These are phyloP conservation scores for Elysia chlorotica DNA, from an alignment of 1,140 invertebrate species.

Conservation along the genomic window DNA sequence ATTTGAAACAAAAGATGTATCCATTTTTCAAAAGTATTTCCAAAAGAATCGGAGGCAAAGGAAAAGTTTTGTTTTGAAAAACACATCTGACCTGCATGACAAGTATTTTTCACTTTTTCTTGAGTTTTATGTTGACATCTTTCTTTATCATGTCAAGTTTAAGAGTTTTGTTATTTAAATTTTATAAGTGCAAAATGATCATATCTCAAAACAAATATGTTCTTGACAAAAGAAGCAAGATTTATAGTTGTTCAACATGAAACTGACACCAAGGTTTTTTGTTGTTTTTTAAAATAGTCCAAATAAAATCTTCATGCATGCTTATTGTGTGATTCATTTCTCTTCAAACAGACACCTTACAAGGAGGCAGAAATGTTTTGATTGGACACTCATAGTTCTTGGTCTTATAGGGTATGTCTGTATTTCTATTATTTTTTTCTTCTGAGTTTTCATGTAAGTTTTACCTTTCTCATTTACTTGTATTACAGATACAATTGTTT, in stretches of 20 bases:
- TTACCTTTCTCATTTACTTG: neutral
- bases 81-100: too few relatives aligned
- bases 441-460: neutral
- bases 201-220: neutral
- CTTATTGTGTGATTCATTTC: slow-evolving; percentile 3
- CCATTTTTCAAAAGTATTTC: too few relatives aligned
- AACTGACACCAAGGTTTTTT: too few relatives aligned
- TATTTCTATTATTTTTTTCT: neutral
- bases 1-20: too few relatives aligned
- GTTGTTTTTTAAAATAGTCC: too few relatives aligned
- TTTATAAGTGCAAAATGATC: too few relatives aligned
- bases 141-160: too few relatives aligned
- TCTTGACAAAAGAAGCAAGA: neutral
- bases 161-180: too few relatives aligned
- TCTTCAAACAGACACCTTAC: slow-evolving; percentile 43
- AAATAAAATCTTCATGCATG: neutral
- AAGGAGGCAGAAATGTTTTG: slow-evolving; percentile 50
- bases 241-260: neutral
- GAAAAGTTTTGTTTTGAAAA: too few relatives aligned
- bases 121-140: too few relatives aligned
- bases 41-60: too few relatives aligned
- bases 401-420: slow-evolving; percentile 57
- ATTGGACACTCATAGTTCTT: slow-evolving; percentile 55
- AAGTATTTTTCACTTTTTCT: too few relatives aligned
- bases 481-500: neutral